Conservation (phyloP, 1,140 invertebrate genomes). For the Drosophila bocqueti region DNA sequence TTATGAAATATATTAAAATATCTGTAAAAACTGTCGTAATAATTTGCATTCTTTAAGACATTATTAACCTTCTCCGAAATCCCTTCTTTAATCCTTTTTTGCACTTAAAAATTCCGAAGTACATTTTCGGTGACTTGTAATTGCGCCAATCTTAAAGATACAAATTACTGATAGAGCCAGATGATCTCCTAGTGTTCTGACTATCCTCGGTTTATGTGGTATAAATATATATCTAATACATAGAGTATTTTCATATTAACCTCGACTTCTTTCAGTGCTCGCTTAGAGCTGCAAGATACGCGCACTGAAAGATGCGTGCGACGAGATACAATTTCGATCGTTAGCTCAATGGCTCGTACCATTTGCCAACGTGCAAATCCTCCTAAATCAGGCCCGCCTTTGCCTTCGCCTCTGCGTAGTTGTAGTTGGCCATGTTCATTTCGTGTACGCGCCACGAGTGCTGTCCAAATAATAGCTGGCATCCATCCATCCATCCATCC, state of each 20-base stretch:
- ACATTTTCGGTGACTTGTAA: background rate
- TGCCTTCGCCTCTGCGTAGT: background rate
- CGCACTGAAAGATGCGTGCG: conserved; percentile 37
- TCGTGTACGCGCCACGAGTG: conserved; percentile 58
- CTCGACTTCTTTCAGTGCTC: conserved; percentile 22
- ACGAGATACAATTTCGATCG: conserved; percentile 56
- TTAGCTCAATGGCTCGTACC: conserved; percentile 60
- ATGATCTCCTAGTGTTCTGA: background rate
- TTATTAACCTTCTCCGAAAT: background rate
- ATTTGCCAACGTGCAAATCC: conserved; percentile 53
- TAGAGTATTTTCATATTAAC: background rate
- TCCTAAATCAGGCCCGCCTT: conserved; percentile 6
- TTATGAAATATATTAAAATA: background rate
- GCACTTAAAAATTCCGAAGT: background rate
- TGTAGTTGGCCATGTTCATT: conserved; percentile 62
- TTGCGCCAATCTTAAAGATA: background rate
- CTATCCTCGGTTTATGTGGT: background rate
- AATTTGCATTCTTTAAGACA: background rate
- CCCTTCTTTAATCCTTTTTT: background rate
- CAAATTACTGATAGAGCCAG: background rate
- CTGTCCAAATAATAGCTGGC: conserved; percentile 67
- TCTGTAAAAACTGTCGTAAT: no score
- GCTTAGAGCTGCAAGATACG: conserved; percentile 16
- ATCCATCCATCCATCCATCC: conserved; percentile 27
- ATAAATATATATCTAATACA: background rate